A percentile compares a stretch with the other conserved stretches of the same genome.
These are phyloP conservation scores for Drosophila albomicans DNA, from an alignment of 1,140 invertebrate species.

Conservation along the genomic window DNA sequence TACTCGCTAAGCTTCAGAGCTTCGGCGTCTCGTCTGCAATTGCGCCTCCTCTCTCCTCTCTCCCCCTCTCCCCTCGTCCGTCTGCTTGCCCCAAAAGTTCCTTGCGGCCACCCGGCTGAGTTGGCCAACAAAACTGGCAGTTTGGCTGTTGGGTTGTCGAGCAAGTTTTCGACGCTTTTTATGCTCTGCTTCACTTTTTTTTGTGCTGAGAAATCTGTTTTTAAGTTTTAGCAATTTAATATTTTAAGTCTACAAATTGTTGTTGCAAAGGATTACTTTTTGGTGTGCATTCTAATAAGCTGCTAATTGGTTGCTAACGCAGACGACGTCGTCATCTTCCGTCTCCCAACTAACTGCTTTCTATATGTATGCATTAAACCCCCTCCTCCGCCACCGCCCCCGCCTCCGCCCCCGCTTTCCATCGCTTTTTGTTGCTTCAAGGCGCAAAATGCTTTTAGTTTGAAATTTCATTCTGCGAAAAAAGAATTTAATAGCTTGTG, in stretches of 20 bases:
- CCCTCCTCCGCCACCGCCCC: not conserved
- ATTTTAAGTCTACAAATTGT: constrained; percentile 83
- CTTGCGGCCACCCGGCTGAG: constrained; percentile 45
- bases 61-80: not conserved
- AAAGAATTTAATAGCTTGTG: constrained; percentile 73
- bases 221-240: constrained; percentile 83
- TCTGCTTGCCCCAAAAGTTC: constrained; percentile 13
- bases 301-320: constrained; percentile 77
- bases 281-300: constrained; percentile 82
- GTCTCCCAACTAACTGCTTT: constrained; percentile 57
- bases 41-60: constrained; percentile 3
- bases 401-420: not conserved
- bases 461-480: constrained; percentile 81
- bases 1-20: constrained; percentile 26
- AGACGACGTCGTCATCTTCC: constrained; percentile 54
- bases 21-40: constrained; percentile 36
- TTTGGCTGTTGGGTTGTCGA: constrained; percentile 9
- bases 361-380: constrained; percentile 34
- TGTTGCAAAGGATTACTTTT: constrained; percentile 74
- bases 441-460: constrained; percentile 75
- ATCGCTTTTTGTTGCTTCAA: constrained; percentile 33
- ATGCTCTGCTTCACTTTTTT: constrained; percentile 17
- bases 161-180: constrained; percentile 45
- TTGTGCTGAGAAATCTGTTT: constrained; percentile 78
- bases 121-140: constrained; percentile 11